A percentile compares a stretch with the other conserved stretches of the same genome.
phyloP scores from a whole-genome alignment of 1,140 invertebrate genomes.

The Stegodyphus dumicola region DNA sequence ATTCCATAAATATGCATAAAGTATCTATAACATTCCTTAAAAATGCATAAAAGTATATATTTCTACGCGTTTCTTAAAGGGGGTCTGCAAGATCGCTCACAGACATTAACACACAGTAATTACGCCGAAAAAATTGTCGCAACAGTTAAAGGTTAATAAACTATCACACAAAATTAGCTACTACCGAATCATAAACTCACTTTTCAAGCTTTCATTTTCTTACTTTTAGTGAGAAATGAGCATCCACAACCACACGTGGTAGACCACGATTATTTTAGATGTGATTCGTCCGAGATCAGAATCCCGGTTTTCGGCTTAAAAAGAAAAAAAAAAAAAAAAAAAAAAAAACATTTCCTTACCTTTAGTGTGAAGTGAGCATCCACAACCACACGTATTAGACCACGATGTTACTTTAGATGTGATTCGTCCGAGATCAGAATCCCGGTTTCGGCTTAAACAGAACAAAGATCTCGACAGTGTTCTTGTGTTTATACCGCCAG shows the following conservation, averaged over 20 bases:
- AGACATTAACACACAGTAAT: too few relatives aligned
- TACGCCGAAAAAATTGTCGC: too few relatives aligned
- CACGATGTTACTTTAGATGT: background rate
- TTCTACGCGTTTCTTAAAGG: too few relatives aligned
- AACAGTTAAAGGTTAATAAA: too few relatives aligned
- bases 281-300: background rate
- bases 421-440: background rate
- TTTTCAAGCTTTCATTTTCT: too few relatives aligned
- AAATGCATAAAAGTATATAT: too few relatives aligned
- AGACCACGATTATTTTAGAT: background rate
- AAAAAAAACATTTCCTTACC: background rate
- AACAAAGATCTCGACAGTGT: conserved; percentile 28
- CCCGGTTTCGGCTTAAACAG: conserved; percentile 6
- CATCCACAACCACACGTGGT: conserved; percentile 10
- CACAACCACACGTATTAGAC: conserved; percentile 7
- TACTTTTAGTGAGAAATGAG: conserved; percentile 28
- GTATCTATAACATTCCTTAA: too few relatives aligned
- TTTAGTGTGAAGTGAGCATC: conserved; percentile 20
- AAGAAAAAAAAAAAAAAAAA: too few relatives aligned
- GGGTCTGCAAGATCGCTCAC: too few relatives aligned
- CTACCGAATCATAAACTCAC: too few relatives aligned
- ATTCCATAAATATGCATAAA: too few relatives aligned
- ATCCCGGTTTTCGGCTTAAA: conserved; percentile 16
- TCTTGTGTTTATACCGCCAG: background rate
- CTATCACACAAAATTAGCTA: too few relatives aligned